Evolutionary conservation across 2,113 vertebrate species (phyloP).

Genomic region (Phainopepla nitens): DNA sequence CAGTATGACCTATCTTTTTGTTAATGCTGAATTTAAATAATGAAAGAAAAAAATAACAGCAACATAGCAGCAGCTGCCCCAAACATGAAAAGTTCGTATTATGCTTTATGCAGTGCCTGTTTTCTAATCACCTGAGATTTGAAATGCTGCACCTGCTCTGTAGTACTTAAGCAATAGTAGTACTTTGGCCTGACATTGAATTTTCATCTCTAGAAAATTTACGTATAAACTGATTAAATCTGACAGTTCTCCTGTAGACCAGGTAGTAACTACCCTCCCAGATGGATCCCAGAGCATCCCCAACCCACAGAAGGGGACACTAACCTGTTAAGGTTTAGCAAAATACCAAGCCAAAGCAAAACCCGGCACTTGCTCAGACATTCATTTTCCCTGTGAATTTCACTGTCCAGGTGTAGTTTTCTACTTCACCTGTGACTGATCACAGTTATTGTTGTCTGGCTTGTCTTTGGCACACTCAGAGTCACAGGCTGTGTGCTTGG

Average conservation of each 20-base stretch:
- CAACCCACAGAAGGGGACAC: background rate
- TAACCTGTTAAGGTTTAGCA: background rate
- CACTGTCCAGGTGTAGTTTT: background rate
- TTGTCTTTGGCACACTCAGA: background rate
- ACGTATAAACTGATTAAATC: background rate
- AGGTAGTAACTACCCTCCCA: background rate
- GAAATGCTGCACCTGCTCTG: background rate
- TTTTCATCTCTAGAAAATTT: background rate
- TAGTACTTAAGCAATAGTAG: background rate
- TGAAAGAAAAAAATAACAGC: background rate
- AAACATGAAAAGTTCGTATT: background rate
- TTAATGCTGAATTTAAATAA: background rate
- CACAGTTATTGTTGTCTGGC: background rate
- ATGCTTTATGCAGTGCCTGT: background rate
- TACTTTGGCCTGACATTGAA: background rate
- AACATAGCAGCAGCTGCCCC: background rate
- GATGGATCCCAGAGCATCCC: background rate
- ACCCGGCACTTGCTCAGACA: background rate
- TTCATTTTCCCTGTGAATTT: background rate
- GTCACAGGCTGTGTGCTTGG: fast-evolving
- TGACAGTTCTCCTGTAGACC: constrained; percentile 5
- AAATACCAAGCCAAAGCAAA: background rate
- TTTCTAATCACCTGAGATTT: background rate
- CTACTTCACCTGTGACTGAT: background rate
- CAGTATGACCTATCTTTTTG: background rate